Percentiles rank a stretch among this genome's conserved stretches.
phyloP scores from a whole-genome alignment of 2,113 vertebrate species.

The Forbesichthys papilliferus region DNA sequence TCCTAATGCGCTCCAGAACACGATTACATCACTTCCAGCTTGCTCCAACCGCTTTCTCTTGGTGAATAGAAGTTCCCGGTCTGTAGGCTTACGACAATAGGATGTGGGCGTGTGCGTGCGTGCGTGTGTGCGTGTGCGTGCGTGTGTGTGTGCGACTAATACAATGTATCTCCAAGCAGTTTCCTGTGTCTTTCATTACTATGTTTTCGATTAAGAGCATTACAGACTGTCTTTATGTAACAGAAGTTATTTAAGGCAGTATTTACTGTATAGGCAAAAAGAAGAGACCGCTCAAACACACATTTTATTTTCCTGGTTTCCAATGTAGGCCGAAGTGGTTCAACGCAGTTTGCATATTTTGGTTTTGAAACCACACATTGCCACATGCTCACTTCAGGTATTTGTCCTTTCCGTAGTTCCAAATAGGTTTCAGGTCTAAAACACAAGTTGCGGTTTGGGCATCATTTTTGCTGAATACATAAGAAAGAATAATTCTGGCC shows the following conservation, averaged over 20 bases:
- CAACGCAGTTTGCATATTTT: background rate
- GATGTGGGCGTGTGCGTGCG: background rate
- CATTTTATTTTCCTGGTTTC: background rate
- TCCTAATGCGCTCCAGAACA: conserved; percentile 66
- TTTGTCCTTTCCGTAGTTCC: background rate
- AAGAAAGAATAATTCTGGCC: background rate
- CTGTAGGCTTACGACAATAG: conserved; percentile 61
- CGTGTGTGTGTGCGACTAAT: conserved; percentile 42
- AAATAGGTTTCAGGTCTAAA: background rate
- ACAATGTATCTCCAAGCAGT: conserved; percentile 49
- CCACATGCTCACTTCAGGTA: background rate
- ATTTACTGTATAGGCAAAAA: conserved; percentile 16
- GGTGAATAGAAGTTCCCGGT: conserved; percentile 40
- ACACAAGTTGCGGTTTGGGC: background rate
- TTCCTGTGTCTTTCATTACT: conserved; percentile 58
- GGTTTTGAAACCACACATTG: background rate
- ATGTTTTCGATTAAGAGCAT: conserved; percentile 34
- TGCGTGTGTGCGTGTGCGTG: background rate
- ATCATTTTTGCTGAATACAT: background rate
- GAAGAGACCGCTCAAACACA: background rate
- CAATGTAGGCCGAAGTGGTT: background rate
- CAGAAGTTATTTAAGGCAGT: conserved; percentile 41
- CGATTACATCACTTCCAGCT: conserved; percentile 52
- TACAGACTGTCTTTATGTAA: conserved; percentile 33
- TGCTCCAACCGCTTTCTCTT: conserved; percentile 24